Base-by-base conservation (phyloP, 35 echinoderm and acorn worm species). In the Diadema setosum region DNA sequence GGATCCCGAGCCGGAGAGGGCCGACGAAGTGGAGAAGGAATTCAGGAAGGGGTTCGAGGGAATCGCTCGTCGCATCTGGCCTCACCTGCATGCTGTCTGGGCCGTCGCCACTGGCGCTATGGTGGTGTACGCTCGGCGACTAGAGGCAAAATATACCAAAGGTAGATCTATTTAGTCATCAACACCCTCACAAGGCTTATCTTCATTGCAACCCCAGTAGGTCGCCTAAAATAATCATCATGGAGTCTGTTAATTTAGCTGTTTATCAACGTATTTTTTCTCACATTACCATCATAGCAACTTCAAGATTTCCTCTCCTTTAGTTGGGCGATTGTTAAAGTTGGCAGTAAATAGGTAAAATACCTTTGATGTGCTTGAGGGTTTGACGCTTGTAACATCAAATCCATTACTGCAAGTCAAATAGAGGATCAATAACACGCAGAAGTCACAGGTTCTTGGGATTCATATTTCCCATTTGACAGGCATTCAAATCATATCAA, bases 41-140 rank as follows among this genome's bases (percentile, higher is more conserved):
- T 97, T 93, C 63, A 58, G 75, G 61, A 86, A 60, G 64, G 95
- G 95, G 4, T 93, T 94, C 34, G 73, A 73, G 3, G 87, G 91
- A 2, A 97, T 97, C 42, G 83, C 76, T 25, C 81, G 21, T 55
- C 39, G 95, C 21, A 43, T 94, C 11, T 97, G 91, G 95, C 87
- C 95, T 16, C 65, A 80, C 63, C 80, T 92, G 31, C 33, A 58
- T 42, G 24, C 9, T 15, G 50, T 92, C 26, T 29, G 31, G 6
- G 44, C 82, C 44, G 58, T 85, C 3, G 39, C 73, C 39, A 35
- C 40, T 21, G 73, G 73, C 17, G 87, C 80, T 6, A 82, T 76
- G 37, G 42, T 82, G 36, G 82, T 52, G 8, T 88, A 65, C 39
- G 80, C 58, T 34, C 49, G 75, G 29, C 61, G 86, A 87, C 56